Percentiles rank a stretch among this genome's conserved stretches.
Conservation (phyloP, 1,140 invertebrate species). For the Eumeta japonica region DNA sequence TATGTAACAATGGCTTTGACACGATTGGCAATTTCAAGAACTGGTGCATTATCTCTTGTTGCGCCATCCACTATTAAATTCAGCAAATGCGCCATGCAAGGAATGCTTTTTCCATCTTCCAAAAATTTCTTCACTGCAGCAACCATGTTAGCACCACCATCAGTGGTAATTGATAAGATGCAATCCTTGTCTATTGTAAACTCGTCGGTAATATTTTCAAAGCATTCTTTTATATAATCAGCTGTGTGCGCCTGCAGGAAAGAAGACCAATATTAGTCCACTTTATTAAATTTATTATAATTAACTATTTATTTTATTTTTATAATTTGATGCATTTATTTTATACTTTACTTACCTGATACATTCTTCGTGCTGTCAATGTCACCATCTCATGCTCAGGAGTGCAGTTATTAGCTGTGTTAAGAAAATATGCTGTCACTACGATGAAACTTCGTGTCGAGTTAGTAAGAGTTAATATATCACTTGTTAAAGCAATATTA, state of each 20-base stretch:
- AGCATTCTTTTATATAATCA: constrained; percentile 15
- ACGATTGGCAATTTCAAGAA: constrained; percentile 13
- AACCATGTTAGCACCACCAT: constrained; percentile 16
- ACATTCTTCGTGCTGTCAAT: no score
- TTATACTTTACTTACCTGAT: no score
- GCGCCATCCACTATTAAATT: constrained; percentile 26
- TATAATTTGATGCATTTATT: no score
- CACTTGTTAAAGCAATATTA: no score
- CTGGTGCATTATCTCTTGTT: constrained; percentile 11
- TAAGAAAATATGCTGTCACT: no score
- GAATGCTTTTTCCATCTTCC: constrained; percentile 17
- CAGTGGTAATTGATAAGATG: constrained; percentile 22
- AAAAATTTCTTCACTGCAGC: constrained; percentile 13
- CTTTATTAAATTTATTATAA: no score
- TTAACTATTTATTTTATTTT: no score
- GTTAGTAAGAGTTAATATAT: no score
- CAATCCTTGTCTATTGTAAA: constrained; percentile 19
- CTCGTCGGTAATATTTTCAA: constrained; percentile 17
- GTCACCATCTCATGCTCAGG: no score
- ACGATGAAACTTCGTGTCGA: no score
- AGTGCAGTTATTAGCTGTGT: no score
- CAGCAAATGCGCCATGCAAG: constrained; percentile 28
- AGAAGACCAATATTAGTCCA: constrained; percentile 2
- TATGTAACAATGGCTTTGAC: constrained; percentile 19
- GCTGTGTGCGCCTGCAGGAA: no score